Conservation (phyloP, 2,888 invertebrate species). For the Idaea aversata region DNA sequence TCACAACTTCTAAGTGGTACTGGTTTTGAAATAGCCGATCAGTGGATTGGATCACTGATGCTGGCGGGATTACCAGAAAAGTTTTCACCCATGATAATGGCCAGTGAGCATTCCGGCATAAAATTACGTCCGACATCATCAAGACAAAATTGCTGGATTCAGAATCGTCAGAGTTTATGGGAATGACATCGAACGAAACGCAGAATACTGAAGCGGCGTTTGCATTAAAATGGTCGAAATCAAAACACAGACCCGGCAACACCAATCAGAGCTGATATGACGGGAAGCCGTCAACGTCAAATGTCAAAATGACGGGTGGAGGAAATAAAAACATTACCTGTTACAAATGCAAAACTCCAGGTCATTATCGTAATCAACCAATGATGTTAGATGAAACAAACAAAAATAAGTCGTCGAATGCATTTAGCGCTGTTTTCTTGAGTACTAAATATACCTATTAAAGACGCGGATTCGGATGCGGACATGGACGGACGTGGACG, state of each 20-base stretch:
- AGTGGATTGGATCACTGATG: constrained; percentile 12
- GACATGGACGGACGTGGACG: no score
- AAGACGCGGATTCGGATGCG: no score
- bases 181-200: not conserved
- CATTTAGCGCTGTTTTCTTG: constrained; percentile 26
- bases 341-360: constrained; percentile 10
- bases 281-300: not conserved
- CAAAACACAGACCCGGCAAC: no score
- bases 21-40: constrained; percentile 11
- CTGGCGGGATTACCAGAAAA: constrained; percentile 11
- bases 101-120: constrained; percentile 2
- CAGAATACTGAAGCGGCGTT: not conserved
- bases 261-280: not conserved
- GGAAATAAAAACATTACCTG: constrained; percentile 8
- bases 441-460: constrained; percentile 16
- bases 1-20: constrained; percentile 9
- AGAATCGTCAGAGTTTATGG: not conserved
- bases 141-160: constrained; percentile 3
- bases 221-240: constrained; percentile 1
- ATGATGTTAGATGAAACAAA: not conserved
- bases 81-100: no score
- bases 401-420: constrained; percentile 11
- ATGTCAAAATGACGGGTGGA: constrained; percentile 1
- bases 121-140: not conserved
- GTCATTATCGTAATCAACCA: constrained; percentile 11